Evolutionary conservation across 2,797 vertebrate genomes (phyloP), one percentile per base, ranked within the genome.

Genomic region (Eremophila alpestris): DNA sequence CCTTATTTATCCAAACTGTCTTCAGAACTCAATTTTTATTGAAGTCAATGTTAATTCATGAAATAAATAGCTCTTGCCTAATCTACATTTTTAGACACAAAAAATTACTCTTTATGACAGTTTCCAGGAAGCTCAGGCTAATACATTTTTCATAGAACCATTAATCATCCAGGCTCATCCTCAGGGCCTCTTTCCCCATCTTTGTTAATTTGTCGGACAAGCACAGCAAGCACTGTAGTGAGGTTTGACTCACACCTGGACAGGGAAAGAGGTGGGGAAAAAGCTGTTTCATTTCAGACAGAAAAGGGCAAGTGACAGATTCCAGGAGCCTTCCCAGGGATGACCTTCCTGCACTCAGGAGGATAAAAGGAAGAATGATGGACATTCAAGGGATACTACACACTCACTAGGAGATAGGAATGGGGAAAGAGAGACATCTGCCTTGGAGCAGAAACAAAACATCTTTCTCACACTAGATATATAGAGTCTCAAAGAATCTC

Each of bases 61-160:
- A 94, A 86, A 91, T 71, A 89, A 90, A 68, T 68, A 88, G 58
- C 40, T 71, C 63, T 65, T 90, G 51, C 8, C 30, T 83, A 51
- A 88, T 86, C 74, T 86, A 69, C 24, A 55, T 63, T 93, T 91
- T 91, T 78, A 81, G 77, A 59, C 43, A 75, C 3, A 49, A 74
- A 80, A 83, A 64, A 69, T 60, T 63, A 89, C 29, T 84, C 81
- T 77, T 83, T 59, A 55, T 71, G 79, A 86, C 73, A 86, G 34
- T 60, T 69, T 88, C 27, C n/a, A 84, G 79, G 58, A 94, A 86
- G 55, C 51, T 90, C n/a, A 78, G 54, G 26, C 55, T 90, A 92
- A 91, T 69, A 54, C 36, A 55, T 81, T 88, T 91, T 91, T 70
- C 73, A 86, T 32, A 75, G 58, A 81, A 80, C 62, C 81, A 92